Base-by-base conservation (phyloP, 2,113 vertebrate species). In the Paedocypris sp. region DNA sequence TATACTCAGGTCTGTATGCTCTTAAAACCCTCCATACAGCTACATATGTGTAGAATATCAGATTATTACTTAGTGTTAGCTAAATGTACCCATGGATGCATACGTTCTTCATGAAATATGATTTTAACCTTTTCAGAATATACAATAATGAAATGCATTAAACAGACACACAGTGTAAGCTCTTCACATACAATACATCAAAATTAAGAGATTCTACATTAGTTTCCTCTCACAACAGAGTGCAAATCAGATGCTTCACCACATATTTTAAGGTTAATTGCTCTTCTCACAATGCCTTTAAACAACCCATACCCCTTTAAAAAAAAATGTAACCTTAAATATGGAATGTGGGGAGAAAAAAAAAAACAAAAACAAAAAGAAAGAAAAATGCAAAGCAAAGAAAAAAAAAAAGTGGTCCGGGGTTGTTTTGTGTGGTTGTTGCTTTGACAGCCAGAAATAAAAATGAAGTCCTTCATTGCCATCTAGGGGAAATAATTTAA, bases 171-270 rank as follows among this genome's bases (percentile, higher is more conserved):
- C 90, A 82, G 85, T 87, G 86, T 88, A 91, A 94, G 90, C 88
- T 88, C 91, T 88, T 91, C 89, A 87, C 69, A 76, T 78, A 82
- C 81, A 76, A 78, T 86, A 95, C 87, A 88, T 82, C 82, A 86
- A 90, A 91, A 86, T 87, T 86, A 87, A 87, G 85, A 90, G 87
- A 89, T 88, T 92, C 87, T 85, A 85, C 85, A 90, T 89, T 88
- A 88, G 88, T 86, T 87, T 87, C 78, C 83, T 88, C 91, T 93
- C 87, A 85, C 85, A 83, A 89, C 79, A 88, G 88, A 94, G 92
- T 97, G 93, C 93, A 97, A 96, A 91, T 91, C 85, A 88, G 86
- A 88, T 89, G 90, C 86, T 92, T 89, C 89, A 92, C 89, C 85
- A 94, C 62, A 89, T 87, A 89, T 85, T 82, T 89, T 84, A 75